These are phyloP conservation scores for Saccopteryx leptura DNA, from an alignment of 2,113 vertebrate genomes.

Conservation along the genomic window DNA sequence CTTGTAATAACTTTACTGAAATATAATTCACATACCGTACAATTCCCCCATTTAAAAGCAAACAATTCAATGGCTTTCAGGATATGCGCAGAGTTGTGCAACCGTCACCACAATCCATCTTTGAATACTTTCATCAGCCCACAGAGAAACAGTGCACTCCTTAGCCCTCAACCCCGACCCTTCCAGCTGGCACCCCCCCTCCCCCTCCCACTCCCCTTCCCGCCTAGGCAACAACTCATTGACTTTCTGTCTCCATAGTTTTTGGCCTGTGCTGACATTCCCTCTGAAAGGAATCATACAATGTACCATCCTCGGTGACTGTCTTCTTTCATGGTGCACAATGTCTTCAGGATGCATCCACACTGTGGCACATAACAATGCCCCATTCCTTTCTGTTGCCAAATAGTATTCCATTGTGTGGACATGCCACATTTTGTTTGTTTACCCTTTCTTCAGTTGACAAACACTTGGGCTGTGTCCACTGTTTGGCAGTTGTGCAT, in stretches of 20 bases:
- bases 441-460: background rate
- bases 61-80: background rate
- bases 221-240: background rate
- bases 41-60: background rate
- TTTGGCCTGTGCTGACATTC: background rate
- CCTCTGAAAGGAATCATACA: background rate
- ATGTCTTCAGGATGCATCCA: background rate
- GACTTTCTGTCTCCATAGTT: background rate
- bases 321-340: background rate
- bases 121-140: background rate
- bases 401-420: background rate
- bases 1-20: background rate
- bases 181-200: background rate
- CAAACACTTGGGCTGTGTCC: background rate
- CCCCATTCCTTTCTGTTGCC: background rate
- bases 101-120: background rate
- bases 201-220: background rate
- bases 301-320: background rate
- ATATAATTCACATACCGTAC: background rate
- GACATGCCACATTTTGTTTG: background rate
- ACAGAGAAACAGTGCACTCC: background rate
- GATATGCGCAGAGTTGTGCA: background rate
- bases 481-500: background rate
- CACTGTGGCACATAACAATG: background rate
- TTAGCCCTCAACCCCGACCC: background rate